Base-by-base conservation (phyloP, 1,140 invertebrate species). In the Drosophila repleta region DNA sequence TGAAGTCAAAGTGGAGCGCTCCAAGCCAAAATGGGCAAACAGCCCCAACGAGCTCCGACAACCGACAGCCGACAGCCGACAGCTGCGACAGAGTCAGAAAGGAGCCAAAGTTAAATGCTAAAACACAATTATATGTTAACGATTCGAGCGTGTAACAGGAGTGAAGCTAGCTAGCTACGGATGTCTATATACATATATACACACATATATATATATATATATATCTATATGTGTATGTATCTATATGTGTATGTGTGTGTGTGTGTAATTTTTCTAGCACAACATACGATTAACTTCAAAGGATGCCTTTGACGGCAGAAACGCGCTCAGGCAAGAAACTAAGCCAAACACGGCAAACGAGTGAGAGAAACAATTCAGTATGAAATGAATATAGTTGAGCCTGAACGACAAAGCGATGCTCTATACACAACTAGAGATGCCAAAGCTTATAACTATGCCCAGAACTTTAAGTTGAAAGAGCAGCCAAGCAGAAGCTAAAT, bases 231-330 rank as follows among this genome's bases (percentile, higher is more conserved):
- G n/a, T n/a, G n/a, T n/a, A n/a, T n/a, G n/a, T n/a, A n/a, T n/a
- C n/a, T n/a, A n/a, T n/a, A n/a, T n/a, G n/a, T 66, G 13, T 66
- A 43, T 58, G 43, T 70, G 55, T 57, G 60, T 69, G 32, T 73
- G 57, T 66, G 75, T 76, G 57, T 61, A 66, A 76, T 57, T 73
- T 76, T 74, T 70, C 65, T 75, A 76, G 74, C 74, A 67, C 74
- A 76, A 72, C 79, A 79, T 79, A 73, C 79, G 83, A 88, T 88
- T 88, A 88, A 88, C 83, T 88, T 88, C 83, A 88, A 88, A 88
- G 83, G 84, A 78, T 75, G 75, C 76, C 80, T 84, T 84, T 84
- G 80, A 84, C 79, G 80, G 75, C 83, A 53, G 60, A 58, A 83
- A 79, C 43, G 69, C 79, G 83, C 83, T 87, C 82, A 82, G 73